phyloP scores from a whole-genome alignment of 2,113 vertebrate genomes.

The Anarrhichthys ocellatus region DNA sequence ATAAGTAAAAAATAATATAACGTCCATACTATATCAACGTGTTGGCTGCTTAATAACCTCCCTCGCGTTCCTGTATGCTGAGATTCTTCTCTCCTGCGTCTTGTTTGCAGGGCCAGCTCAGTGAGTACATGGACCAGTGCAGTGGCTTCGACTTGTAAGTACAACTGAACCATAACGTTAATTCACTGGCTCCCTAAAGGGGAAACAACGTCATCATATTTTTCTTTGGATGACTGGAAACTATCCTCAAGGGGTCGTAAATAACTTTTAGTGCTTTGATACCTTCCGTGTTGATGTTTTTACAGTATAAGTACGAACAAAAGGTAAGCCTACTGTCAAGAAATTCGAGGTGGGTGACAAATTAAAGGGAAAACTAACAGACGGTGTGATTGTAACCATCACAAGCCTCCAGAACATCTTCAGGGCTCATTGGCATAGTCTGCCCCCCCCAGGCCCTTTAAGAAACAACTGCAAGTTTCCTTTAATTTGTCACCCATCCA shows the following conservation, averaged over 20 bases:
- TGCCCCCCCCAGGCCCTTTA: background rate
- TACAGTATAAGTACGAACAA: background rate
- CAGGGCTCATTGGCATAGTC: background rate
- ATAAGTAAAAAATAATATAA: background rate
- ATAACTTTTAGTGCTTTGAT: background rate
- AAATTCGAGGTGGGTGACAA: background rate
- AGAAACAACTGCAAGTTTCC: background rate
- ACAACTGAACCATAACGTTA: background rate
- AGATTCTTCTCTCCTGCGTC: background rate
- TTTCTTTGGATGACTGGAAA: background rate
- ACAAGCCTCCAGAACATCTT: background rate
- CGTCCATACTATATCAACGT: background rate
- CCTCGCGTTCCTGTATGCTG: background rate
- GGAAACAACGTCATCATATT: background rate
- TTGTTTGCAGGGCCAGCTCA: constrained; percentile 87
- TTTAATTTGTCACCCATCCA: background rate
- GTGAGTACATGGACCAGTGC: constrained; percentile 97
- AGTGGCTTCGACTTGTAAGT: constrained; percentile 97
- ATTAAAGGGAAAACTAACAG: background rate
- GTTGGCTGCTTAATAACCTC: background rate
- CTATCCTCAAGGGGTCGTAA: background rate
- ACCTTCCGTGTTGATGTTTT: background rate
- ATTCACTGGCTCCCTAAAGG: background rate
- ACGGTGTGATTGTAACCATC: background rate
- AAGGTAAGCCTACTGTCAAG: background rate